Evolutionary conservation across 2,113 vertebrate genomes (phyloP).

Genomic region (Steatornis caripensis): DNA sequence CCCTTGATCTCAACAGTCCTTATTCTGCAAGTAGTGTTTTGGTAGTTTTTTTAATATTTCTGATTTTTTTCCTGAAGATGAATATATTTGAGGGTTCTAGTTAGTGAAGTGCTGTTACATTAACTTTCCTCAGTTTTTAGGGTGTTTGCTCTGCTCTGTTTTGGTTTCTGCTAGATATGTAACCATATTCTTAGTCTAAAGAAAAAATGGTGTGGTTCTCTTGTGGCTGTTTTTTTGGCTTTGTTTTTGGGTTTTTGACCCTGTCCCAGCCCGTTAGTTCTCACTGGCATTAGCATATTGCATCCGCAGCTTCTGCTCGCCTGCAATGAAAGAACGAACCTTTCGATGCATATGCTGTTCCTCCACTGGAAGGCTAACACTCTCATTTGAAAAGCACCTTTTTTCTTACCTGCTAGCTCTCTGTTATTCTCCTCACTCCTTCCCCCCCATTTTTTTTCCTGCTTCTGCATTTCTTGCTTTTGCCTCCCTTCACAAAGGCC

Average conservation of each 20-base stretch:
- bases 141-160: not conserved
- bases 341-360: not conserved
- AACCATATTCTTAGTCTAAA: not conserved
- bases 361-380: not conserved
- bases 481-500: not conserved
- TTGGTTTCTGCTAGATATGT: not conserved
- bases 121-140: not conserved
- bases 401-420: not conserved
- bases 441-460: not conserved
- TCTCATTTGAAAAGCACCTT: not conserved
- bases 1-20: not conserved
- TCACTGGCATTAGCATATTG: not conserved
- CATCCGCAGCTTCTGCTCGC: not conserved
- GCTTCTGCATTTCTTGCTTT: not conserved
- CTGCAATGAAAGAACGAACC: not conserved
- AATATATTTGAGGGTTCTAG: not conserved
- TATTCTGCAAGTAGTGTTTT: not conserved
- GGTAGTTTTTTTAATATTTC: not conserved
- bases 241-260: not conserved
- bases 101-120: not conserved
- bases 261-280: not conserved
- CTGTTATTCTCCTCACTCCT: not conserved
- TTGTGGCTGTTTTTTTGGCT: not conserved
- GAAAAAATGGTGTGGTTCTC: not conserved
- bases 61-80: not conserved